A percentile compares a stretch with the other conserved stretches of the same genome.
These are phyloP conservation scores for Tautogolabrus adspersus DNA, from an alignment of 2,113 vertebrate genomes.

Conservation along the genomic window DNA sequence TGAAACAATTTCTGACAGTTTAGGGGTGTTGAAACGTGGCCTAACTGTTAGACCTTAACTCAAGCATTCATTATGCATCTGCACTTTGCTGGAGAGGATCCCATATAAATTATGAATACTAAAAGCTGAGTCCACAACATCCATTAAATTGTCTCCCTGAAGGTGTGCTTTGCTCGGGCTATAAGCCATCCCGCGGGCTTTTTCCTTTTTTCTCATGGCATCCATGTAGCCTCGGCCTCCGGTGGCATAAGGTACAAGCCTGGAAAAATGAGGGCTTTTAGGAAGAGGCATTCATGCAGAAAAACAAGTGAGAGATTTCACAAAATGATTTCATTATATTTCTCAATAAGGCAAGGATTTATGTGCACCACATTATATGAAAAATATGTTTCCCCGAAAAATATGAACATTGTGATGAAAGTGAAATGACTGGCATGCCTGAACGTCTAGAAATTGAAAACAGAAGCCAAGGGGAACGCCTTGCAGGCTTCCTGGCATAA, in stretches of 20 bases:
- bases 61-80: constrained; percentile 85
- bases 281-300: constrained; percentile 6
- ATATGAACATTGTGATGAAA: constrained; percentile 32
- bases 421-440: constrained; percentile 17
- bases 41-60: constrained; percentile 82
- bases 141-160: constrained; percentile 81
- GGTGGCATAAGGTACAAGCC: constrained; percentile 33
- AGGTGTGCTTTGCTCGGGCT: constrained; percentile 69
- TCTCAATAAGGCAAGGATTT: constrained; percentile 5
- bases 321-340: constrained; percentile 5
- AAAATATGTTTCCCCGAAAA: constrained; percentile 21
- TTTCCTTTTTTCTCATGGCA: constrained; percentile 42
- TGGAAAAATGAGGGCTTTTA: constrained; percentile 34
- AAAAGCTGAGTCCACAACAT: constrained; percentile 85
- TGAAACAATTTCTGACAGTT: constrained; percentile 74
- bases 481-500: constrained; percentile 44
- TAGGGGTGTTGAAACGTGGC: constrained; percentile 75
- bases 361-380: not conserved
- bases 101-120: constrained; percentile 87
- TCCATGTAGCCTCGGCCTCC: constrained; percentile 45
- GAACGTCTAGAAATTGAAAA: constrained; percentile 46
- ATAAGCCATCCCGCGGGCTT: constrained; percentile 67
- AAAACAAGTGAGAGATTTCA: constrained; percentile 25
- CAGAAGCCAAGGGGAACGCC: constrained; percentile 46
- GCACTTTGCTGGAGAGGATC: constrained; percentile 83